Conservation (phyloP, 2,888 invertebrate species). For the Caenorhabditis sp. region DNA sequence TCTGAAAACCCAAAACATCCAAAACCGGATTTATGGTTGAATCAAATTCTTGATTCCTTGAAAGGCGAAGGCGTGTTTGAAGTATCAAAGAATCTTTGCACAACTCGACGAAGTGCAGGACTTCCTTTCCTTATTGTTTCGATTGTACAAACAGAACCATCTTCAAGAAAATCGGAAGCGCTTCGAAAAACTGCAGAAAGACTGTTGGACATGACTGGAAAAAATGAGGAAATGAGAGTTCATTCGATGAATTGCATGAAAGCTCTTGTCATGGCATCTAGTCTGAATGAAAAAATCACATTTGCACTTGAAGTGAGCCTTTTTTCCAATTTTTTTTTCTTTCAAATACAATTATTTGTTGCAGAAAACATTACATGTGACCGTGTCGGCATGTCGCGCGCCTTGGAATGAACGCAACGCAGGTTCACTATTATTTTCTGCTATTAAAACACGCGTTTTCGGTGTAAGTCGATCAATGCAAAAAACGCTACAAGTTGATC, state of each 20-base stretch:
- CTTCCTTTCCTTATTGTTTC: slow-evolving; percentile 90
- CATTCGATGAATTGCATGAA: slow-evolving; percentile 88
- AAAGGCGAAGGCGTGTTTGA: slow-evolving; percentile 53
- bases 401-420: slow-evolving; percentile 63
- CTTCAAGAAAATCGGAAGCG: slow-evolving; percentile 7
- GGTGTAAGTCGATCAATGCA: slow-evolving; percentile 51
- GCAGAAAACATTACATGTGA: slow-evolving; percentile 25
- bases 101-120: slow-evolving; percentile 90
- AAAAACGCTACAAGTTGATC: slow-evolving; percentile 37
- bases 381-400: slow-evolving; percentile 44
- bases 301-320: slow-evolving; percentile 42
- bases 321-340: too few species aligned
- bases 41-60: slow-evolving; percentile 71
- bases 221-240: slow-evolving; percentile 67
- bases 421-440: slow-evolving; percentile 54
- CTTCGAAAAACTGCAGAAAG: slow-evolving; percentile 19
- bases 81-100: slow-evolving; percentile 74
- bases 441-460: slow-evolving; percentile 45
- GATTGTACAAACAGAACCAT: slow-evolving; percentile 58
- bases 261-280: slow-evolving; percentile 81
- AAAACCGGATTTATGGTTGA: slow-evolving; percentile 71
- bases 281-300: slow-evolving; percentile 78
- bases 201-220: slow-evolving; percentile 41
- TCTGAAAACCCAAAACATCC: slow-evolving; percentile 44
- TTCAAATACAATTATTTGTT: slow-evolving; percentile 4